phyloP scores from a whole-genome alignment of 2,113 vertebrate species.

The Xenus cinereus region DNA sequence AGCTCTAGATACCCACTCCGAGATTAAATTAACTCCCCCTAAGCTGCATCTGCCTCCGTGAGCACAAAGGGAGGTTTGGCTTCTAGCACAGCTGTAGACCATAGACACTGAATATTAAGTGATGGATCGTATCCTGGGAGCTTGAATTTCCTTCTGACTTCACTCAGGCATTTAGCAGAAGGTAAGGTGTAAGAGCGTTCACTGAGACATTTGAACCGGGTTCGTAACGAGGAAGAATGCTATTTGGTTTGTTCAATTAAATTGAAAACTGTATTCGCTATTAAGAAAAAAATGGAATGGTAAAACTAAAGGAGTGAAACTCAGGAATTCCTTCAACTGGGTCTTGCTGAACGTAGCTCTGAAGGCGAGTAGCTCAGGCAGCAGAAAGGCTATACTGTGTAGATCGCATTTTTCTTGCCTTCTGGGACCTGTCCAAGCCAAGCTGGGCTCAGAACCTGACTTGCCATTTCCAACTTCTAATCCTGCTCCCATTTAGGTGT shows the following conservation, averaged over 20 bases:
- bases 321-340: rapidly evolving
- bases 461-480: not conserved
- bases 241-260: not conserved
- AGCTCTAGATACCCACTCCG: not conserved
- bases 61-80: not conserved
- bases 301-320: not conserved
- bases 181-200: not conserved
- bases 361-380: not conserved
- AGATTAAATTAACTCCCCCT: not conserved
- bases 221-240: rapidly evolving
- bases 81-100: not conserved
- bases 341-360: not conserved
- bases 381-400: not conserved
- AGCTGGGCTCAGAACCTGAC: not conserved
- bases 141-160: not conserved
- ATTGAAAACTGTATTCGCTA: not conserved
- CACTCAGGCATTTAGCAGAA: not conserved
- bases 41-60: not conserved
- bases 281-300: not conserved
- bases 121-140: not conserved
- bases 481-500: not conserved
- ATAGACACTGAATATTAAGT: not conserved
- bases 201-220: not conserved
- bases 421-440: not conserved
- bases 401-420: not conserved